Conservation (phyloP, 2,113 vertebrate species). For the Thalassoma bifasciatum region DNA sequence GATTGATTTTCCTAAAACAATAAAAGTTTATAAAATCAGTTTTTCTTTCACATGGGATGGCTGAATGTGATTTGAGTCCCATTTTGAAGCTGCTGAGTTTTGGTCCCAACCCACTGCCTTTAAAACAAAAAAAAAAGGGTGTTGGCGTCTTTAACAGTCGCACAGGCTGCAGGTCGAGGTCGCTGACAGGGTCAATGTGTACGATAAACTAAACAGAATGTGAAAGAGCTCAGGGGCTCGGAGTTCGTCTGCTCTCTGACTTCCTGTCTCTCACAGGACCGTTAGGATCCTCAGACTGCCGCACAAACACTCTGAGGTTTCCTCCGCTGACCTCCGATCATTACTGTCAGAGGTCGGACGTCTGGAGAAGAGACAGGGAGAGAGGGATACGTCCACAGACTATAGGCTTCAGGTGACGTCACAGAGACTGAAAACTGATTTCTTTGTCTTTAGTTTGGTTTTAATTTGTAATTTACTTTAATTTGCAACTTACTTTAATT, state of each 20-base stretch:
- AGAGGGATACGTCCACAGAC: neutral
- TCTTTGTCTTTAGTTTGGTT: neutral
- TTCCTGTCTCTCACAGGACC: neutral
- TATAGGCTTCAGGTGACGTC: no score
- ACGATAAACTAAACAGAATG: neutral
- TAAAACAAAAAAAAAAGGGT: no score
- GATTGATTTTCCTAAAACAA: neutral
- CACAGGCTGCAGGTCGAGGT: neutral
- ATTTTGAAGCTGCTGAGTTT: neutral
- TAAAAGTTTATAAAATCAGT: neutral
- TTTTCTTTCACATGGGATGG: neutral
- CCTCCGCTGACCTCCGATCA: constrained; percentile 14
- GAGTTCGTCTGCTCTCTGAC: neutral
- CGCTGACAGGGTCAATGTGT: neutral
- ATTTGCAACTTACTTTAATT: neutral
- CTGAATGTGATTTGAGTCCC: no score
- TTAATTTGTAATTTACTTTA: no score
- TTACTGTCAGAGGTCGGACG: constrained; percentile 22
- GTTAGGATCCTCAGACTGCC: neutral
- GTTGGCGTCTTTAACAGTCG: neutral
- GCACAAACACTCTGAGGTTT: neutral
- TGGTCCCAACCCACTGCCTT: neutral
- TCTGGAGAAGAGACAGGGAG: no score
- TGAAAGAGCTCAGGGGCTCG: constrained; percentile 6
- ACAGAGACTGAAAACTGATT: neutral